Conservation (phyloP, 2,888 invertebrate genomes). For the Ryuthela nishihirai region DNA sequence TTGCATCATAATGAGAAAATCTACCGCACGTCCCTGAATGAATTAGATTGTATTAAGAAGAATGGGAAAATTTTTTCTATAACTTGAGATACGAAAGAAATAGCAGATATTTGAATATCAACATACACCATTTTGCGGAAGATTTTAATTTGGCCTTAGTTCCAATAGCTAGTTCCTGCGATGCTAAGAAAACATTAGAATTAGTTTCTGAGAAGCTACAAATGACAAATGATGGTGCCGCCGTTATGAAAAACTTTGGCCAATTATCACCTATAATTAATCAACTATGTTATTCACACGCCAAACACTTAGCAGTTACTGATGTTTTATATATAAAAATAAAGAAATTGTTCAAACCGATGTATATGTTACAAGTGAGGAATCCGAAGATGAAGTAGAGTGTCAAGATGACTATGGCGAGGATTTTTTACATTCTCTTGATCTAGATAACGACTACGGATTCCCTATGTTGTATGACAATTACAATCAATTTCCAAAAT, state of each 20-base stretch:
- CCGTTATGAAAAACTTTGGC: background rate
- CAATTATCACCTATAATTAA: background rate
- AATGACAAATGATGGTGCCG: background rate
- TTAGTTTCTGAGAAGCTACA: no score
- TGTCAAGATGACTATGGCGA: background rate
- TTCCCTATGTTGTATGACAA: background rate
- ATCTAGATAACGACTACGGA: background rate
- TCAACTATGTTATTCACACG: slow-evolving; percentile 1
- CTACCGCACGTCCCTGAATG: no score
- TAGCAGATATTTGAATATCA: background rate
- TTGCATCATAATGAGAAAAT: no score
- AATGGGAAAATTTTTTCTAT: background rate
- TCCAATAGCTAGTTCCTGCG: no score
- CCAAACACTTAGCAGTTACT: slow-evolving; percentile 3
- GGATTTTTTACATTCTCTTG: background rate
- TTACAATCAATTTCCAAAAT: background rate
- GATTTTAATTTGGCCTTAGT: no score
- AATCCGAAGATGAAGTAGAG: background rate
- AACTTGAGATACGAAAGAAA: background rate
- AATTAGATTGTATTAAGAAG: background rate
- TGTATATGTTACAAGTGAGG: background rate
- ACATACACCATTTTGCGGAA: no score
- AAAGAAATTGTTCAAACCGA: background rate
- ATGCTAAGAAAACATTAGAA: no score
- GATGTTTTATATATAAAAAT: slow-evolving; percentile 1